Evolutionary conservation across 2,888 invertebrate genomes (phyloP).

Genomic region (Polydrusus cervinus): DNA sequence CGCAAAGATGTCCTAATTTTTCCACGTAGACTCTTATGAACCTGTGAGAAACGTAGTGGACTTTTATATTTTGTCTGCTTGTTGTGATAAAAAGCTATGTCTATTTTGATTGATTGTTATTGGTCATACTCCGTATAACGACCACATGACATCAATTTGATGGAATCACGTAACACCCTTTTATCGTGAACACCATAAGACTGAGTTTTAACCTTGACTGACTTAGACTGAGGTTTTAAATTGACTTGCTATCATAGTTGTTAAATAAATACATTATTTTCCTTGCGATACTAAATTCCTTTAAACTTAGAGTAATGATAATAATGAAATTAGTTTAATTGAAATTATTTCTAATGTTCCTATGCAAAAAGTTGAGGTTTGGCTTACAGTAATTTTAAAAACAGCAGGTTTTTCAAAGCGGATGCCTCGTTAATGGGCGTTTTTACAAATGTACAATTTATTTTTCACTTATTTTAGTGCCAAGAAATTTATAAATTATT

Average conservation of each 20-base stretch:
- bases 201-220: slow-evolving; percentile 1
- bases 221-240: slow-evolving; percentile 5
- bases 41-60: too few relatives aligned
- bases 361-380: neutral
- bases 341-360: neutral
- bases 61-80: too few relatives aligned
- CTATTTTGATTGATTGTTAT: too few relatives aligned
- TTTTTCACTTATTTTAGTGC: neutral
- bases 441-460: slow-evolving; percentile 1
- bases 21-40: too few relatives aligned
- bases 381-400: neutral
- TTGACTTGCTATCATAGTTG: neutral
- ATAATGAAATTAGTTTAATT: too few relatives aligned
- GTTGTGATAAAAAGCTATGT: too few relatives aligned
- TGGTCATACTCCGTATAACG: too few relatives aligned
- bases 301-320: neutral
- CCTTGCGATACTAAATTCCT: neutral
- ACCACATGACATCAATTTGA: too few relatives aligned
- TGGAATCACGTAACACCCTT: too few relatives aligned
- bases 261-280: neutral
- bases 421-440: neutral
- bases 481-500: neutral
- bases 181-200: slow-evolving; percentile 3
- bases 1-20: too few relatives aligned
- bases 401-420: neutral